Percentiles rank a stretch among this genome's conserved stretches.
Evolutionary conservation across 2,797 vertebrate genomes (phyloP).

Genomic region (Chelon labrosus): DNA sequence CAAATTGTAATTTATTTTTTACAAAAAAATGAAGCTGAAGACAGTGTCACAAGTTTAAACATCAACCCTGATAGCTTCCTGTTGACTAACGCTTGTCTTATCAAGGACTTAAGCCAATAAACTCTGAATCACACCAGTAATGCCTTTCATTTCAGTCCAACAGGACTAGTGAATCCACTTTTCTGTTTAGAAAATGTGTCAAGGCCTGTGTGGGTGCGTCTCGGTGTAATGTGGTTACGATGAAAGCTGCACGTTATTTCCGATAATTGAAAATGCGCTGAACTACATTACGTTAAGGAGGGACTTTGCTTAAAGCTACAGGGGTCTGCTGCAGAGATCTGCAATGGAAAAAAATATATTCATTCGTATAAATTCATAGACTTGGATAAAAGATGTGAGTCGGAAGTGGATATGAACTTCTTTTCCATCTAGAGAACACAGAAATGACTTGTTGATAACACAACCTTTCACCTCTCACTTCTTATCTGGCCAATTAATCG

Average conservation of each 20-base stretch:
- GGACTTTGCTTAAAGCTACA: not conserved
- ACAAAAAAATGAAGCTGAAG: not conserved
- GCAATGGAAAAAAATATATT: too few relatives aligned
- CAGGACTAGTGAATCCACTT: not conserved
- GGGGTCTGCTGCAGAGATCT: not conserved
- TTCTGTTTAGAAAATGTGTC: constrained; percentile 4
- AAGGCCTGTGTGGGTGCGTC: constrained; percentile 29
- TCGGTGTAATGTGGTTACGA: not conserved
- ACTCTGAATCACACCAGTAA: constrained; percentile 17
- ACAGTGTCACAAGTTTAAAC: constrained; percentile 6
- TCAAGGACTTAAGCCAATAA: constrained; percentile 27
- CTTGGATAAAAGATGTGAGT: too few relatives aligned
- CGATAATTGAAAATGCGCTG: not conserved
- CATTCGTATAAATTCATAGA: too few relatives aligned
- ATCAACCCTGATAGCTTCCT: constrained; percentile 10
- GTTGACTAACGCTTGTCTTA: constrained; percentile 3
- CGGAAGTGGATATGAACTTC: too few relatives aligned
- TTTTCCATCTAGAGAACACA: too few relatives aligned
- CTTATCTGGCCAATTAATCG: too few relatives aligned
- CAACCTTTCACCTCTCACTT: too few relatives aligned
- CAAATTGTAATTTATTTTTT: too few relatives aligned
- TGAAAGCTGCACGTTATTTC: constrained; percentile 6
- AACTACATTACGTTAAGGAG: not conserved
- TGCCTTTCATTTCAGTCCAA: constrained; percentile 4
- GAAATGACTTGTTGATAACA: too few relatives aligned